A percentile compares a stretch with the other conserved stretches of the same genome.
These are phyloP conservation scores for Diplolepis rosae DNA, from an alignment of 2,888 invertebrate species.

Conservation along the genomic window DNA sequence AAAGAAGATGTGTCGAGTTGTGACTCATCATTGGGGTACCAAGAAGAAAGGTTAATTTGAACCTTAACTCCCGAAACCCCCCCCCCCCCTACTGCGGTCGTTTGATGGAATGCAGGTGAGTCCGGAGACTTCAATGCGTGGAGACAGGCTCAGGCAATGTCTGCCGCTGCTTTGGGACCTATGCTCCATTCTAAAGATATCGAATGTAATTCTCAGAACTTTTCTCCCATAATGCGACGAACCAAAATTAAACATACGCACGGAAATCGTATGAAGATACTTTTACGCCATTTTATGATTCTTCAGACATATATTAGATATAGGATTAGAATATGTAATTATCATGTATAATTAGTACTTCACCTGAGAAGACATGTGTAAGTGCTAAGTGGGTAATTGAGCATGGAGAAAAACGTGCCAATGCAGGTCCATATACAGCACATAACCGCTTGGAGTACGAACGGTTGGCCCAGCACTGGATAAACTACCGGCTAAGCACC, in stretches of 20 bases:
- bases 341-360: too few species aligned
- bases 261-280: slow-evolving; percentile 7
- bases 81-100: slow-evolving; percentile 49
- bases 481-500: too few species aligned
- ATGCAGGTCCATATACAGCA: too few species aligned
- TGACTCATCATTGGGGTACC: slow-evolving; percentile 52
- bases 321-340: too few species aligned
- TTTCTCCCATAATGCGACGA: slow-evolving; percentile 35
- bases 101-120: slow-evolving; percentile 71
- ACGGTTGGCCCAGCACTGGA: too few species aligned
- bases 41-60: slow-evolving; percentile 44
- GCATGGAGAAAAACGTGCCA: too few species aligned
- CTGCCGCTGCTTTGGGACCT: slow-evolving; percentile 65
- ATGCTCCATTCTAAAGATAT: slow-evolving; percentile 72
- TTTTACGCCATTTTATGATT: too few species aligned
- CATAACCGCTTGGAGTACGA: too few species aligned
- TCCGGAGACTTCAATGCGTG: slow-evolving; percentile 70
- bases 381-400: too few species aligned
- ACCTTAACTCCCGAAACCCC: slow-evolving; percentile 57
- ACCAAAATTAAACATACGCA: slow-evolving; percentile 33
- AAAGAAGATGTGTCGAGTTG: slow-evolving; percentile 7
- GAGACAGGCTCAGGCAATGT: slow-evolving; percentile 72
- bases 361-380: too few species aligned
- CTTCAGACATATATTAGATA: too few species aligned
- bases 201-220: slow-evolving; percentile 56